Evolutionary conservation across 2,113 vertebrate species (phyloP), one percentile per base, ranked within the genome.

Genomic region (Pomatostomus ruficeps): DNA sequence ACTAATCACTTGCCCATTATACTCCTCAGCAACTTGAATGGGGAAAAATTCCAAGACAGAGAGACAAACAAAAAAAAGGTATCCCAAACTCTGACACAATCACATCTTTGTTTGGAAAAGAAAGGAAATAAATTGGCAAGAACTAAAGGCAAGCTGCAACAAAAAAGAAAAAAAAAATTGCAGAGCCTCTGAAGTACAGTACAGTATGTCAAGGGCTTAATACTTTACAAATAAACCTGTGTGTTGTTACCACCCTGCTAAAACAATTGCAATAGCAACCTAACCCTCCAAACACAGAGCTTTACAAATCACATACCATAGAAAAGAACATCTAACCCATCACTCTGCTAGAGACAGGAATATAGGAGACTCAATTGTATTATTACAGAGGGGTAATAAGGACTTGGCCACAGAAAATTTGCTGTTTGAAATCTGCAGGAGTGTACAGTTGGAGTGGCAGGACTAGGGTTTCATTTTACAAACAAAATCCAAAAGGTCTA

Each of bases 71-170:
- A n/a, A n/a, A n/a, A n/a, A n/a, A n/a, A n/a, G n/a, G n/a, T n/a
- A n/a, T n/a, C n/a, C n/a, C n/a, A n/a, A n/a, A n/a, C n/a, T n/a
- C n/a, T n/a, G n/a, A n/a, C n/a, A 80, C 85, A 93, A 51, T 43
- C 19, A 22, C 90, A 71, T 58, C 93, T 96, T 91, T 96, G 88
- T 95, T 88, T 93, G 71, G 75, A 85, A 92, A 76, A 82, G 55
- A 73, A 66, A 81, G 46, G 71, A 96, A 93, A 85, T 83, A 76
- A 89, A 83, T 63, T 94, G 94, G 63, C 75, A 88, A 88, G 63
- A 52, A 63, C 67, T 85, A 77, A 91, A 94, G 63, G 57, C 81
- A 91, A 88, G 38, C 24, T 12, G 5, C 61, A 91, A 72, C 45
- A 40, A 35, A 38, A 52, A 45, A 25, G 29, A 42, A 42, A 73